Conservation (phyloP, 2,797 vertebrate genomes). For the Linurgus olivaceus region DNA sequence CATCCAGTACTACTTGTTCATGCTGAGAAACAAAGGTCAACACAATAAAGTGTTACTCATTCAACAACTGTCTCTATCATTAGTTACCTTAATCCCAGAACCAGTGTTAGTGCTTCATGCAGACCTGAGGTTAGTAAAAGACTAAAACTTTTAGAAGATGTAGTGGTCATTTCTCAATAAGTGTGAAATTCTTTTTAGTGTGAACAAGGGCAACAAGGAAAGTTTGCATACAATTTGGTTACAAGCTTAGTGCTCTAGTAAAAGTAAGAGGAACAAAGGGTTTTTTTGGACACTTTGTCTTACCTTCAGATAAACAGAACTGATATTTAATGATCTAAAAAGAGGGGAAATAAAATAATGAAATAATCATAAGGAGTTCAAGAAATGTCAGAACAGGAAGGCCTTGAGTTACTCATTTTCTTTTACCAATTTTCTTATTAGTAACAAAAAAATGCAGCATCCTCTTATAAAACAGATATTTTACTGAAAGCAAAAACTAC, state of each 20-base stretch:
- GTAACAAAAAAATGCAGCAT: constrained; percentile 80
- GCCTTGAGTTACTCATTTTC: constrained; percentile 76
- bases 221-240: constrained; percentile 76
- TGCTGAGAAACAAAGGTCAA: constrained; percentile 80
- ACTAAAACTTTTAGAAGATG: constrained; percentile 73
- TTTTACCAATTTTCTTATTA: constrained; percentile 72
- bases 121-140: constrained; percentile 83
- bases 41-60: constrained; percentile 74
- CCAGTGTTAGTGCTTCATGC: constrained; percentile 84
- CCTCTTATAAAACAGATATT: constrained; percentile 66
- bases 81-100: constrained; percentile 79
- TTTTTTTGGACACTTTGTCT: constrained; percentile 85
- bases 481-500: neutral
- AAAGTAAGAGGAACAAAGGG: constrained; percentile 78
- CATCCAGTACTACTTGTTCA: constrained; percentile 76
- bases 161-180: constrained; percentile 74
- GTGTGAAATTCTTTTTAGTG: constrained; percentile 77
- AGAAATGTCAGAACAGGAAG: constrained; percentile 79
- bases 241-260: constrained; percentile 78
- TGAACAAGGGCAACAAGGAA: constrained; percentile 76
- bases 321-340: constrained; percentile 99
- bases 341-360: constrained; percentile 86
- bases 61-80: constrained; percentile 69
- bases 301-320: constrained; percentile 99
- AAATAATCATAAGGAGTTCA: constrained; percentile 82